Base-by-base conservation (phyloP, 2,888 invertebrate species). In the Drosophila eohydei region DNA sequence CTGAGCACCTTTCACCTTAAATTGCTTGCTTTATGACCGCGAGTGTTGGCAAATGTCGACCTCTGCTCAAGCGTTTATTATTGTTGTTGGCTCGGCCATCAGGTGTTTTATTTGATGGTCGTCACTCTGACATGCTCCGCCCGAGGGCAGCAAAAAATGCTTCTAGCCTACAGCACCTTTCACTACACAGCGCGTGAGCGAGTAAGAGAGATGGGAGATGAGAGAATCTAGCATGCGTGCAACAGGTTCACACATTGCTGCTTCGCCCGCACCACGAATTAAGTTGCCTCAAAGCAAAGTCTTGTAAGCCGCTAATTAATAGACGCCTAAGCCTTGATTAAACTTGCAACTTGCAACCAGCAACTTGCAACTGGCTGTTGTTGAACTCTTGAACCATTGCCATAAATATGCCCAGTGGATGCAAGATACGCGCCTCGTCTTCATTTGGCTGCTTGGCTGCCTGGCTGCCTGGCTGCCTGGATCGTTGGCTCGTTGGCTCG, bases 1-100 rank as follows among this genome's bases (percentile, higher is more conserved):
- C 80, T 75, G 80, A 78, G 85, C 86, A 86, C 86, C 86, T 86
- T 86, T 86, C 86, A 86, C 86, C 86, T 81, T 88, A 89, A 89
- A 82, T 83, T 88, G 83, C 73, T 79, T 88, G 88, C 74, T 85
- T 86, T 85, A 89, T 89, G 89, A 89, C 78, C 83, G 78, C 78
- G 76, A 76, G 74, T 76, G 76, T 83, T 83, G 76, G 55, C 64
- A 81, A 78, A 71, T 83, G 83, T 83, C 83, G 81, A 82, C 85
- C 89, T 78, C 88, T 68, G 32, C 81, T 84, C 81, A 74, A 66
- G 62, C 71, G 69, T 64, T 82, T 65, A 34, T 64, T 60, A 52
- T 71, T 54, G 43, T 52, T 44, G 14, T 32, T 44, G 46, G 50
- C 38, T 32, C 66, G 44, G 44, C 60, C 50, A 40, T 77, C 78